Conservation (phyloP, 2,888 invertebrate species). For the Acheta domesticus region DNA sequence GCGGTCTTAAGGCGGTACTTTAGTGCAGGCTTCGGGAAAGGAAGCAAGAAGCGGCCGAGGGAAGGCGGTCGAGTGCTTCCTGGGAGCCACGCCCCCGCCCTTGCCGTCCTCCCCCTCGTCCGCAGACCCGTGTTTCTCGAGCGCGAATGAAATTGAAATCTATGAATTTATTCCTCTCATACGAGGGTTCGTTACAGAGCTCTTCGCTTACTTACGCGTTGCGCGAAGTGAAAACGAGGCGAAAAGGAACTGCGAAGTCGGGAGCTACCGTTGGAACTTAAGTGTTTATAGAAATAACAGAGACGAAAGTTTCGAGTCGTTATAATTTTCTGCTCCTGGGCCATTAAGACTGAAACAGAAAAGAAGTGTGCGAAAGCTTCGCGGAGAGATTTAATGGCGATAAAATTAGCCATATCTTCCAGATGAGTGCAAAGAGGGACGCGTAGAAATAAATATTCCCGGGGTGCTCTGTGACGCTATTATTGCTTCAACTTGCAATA, state of each 20-base stretch:
- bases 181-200: neutral
- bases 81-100: neutral
- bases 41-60: too few species aligned
- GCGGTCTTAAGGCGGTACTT: too few species aligned
- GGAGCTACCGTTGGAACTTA: neutral
- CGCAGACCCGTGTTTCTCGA: neutral
- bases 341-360: too few species aligned
- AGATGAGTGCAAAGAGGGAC: neutral
- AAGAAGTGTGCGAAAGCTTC: too few species aligned
- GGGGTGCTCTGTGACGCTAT: neutral
- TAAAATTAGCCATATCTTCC: neutral
- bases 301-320: neutral
- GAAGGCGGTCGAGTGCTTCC: too few species aligned
- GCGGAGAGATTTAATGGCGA: neutral
- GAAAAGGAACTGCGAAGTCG: neutral
- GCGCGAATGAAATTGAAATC: conserved; percentile 11
- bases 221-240: too few species aligned
- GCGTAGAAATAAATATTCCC: neutral
- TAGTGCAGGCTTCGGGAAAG: too few species aligned
- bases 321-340: too few species aligned
- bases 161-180: neutral
- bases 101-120: neutral
- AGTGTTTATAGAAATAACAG: conserved; percentile 2
- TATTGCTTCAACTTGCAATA: neutral
- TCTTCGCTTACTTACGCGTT: neutral